A percentile compares a stretch with the other conserved stretches of the same genome.
These are phyloP conservation scores for Colletes collaris DNA, from an alignment of 2,888 invertebrate species.

Conservation along the genomic window DNA sequence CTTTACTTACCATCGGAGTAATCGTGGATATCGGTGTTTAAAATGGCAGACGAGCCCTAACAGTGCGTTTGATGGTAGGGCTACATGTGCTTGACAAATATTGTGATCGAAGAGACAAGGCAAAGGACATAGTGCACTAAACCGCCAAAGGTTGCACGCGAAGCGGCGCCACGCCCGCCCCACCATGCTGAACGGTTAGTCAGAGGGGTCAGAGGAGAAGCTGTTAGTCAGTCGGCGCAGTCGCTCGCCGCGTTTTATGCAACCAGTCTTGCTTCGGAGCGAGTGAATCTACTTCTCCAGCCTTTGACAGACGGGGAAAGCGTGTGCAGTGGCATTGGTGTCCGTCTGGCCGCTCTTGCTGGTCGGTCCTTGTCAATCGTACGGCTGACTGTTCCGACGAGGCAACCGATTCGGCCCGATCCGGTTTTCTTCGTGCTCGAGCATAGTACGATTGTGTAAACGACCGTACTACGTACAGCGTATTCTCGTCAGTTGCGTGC, in stretches of 20 bases:
- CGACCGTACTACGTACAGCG: conserved; percentile 35
- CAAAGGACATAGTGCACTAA: conserved; percentile 45
- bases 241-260: conserved; percentile 81
- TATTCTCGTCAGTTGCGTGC: conserved; percentile 39
- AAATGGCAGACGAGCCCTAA: background rate
- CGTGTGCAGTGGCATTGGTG: conserved; percentile 70
- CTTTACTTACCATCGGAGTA: conserved; percentile 6
- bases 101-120: conserved; percentile 10
- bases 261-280: conserved; percentile 82
- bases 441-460: conserved; percentile 33
- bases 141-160: conserved; percentile 64
- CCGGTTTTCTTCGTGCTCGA: conserved; percentile 43
- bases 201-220: conserved; percentile 62
- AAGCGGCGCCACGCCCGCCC: conserved; percentile 80
- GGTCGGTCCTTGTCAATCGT: conserved; percentile 53
- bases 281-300: conserved; percentile 74
- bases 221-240: conserved; percentile 76
- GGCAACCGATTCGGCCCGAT: conserved; percentile 36
- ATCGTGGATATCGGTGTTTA: background rate
- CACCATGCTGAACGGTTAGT: conserved; percentile 59
- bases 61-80: background rate
- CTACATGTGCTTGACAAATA: conserved; percentile 13
- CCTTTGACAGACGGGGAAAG: conserved; percentile 74
- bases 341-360: conserved; percentile 54
- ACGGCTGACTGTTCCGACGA: conserved; percentile 39